Percentiles rank a stretch among this genome's conserved stretches.
Evolutionary conservation across 30 jellyfish, hydroid and myxozoan species (phyloP).

Genomic region (Hydra vulgaris): DNA sequence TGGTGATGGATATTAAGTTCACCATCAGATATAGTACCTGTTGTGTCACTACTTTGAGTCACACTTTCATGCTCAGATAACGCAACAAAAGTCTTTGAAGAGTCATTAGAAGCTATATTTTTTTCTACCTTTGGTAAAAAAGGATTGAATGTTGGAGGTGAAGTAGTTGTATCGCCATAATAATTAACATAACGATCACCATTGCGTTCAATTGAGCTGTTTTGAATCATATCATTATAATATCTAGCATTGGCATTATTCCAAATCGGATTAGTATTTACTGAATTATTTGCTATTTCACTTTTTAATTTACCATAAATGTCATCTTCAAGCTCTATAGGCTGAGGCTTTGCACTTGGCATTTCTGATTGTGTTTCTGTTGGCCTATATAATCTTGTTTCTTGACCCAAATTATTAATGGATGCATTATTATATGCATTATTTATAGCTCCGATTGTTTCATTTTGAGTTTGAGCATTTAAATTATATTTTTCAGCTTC

Average conservation of each 20-base stretch:
- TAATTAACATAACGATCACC: no score
- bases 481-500: background rate
- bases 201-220: background rate
- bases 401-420: background rate
- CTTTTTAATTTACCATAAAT: slow-evolving; percentile 1
- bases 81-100: background rate
- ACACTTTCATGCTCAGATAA: background rate
- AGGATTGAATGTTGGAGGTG: slow-evolving; percentile 20
- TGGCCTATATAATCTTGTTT: background rate
- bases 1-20: background rate
- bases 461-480: background rate
- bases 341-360: background rate
- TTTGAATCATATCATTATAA: background rate
- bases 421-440: background rate
- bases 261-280: background rate
- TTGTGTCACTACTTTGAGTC: background rate
- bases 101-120: background rate
- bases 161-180: background rate
- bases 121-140: slow-evolving; percentile 14
- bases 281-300: background rate
- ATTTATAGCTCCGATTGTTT: background rate
- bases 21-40: background rate
- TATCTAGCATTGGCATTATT: background rate
- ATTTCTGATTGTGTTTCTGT: background rate
- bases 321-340: background rate